These are phyloP conservation scores for Myripristis jacobus DNA, from an alignment of 2,797 vertebrate genomes.

Conservation along the genomic window DNA sequence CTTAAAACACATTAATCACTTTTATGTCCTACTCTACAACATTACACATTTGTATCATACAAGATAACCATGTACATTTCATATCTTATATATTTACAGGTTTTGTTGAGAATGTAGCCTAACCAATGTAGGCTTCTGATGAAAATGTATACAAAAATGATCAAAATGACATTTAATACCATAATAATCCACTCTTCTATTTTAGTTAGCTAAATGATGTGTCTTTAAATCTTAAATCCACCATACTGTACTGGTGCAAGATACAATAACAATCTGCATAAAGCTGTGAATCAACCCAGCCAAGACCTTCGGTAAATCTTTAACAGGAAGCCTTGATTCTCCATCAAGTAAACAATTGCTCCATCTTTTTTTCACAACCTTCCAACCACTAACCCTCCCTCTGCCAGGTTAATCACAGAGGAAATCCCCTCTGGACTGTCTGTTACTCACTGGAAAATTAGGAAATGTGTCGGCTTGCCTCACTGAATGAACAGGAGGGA, in stretches of 20 bases:
- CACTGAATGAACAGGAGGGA: conserved; percentile 27
- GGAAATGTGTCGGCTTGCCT: conserved; percentile 58
- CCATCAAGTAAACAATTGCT: conserved; percentile 74
- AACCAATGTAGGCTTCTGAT: too few relatives aligned
- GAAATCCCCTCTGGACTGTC: conserved; percentile 72
- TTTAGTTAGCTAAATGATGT: too few relatives aligned
- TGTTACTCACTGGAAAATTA: conserved; percentile 71
- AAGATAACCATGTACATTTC: too few relatives aligned
- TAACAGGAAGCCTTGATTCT: conserved; percentile 62
- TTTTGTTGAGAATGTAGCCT: too few relatives aligned
- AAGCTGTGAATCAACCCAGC: conserved; percentile 23
- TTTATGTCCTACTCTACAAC: too few relatives aligned
- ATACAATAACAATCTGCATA: not conserved
- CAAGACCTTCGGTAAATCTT: conserved; percentile 28
- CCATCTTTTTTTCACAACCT: conserved; percentile 75
- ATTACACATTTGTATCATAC: too few relatives aligned
- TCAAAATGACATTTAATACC: too few relatives aligned
- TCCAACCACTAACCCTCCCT: conserved; percentile 70
- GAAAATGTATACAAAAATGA: too few relatives aligned
- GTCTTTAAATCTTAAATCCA: not conserved
- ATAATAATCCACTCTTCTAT: too few relatives aligned
- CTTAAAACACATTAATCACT: too few relatives aligned
- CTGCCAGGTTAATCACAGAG: conserved; percentile 70
- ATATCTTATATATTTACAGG: too few relatives aligned
- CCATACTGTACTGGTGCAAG: conserved; percentile 6